phyloP scores from a whole-genome alignment of 2,888 invertebrate genomes.

The Perithous albicinctus region DNA sequence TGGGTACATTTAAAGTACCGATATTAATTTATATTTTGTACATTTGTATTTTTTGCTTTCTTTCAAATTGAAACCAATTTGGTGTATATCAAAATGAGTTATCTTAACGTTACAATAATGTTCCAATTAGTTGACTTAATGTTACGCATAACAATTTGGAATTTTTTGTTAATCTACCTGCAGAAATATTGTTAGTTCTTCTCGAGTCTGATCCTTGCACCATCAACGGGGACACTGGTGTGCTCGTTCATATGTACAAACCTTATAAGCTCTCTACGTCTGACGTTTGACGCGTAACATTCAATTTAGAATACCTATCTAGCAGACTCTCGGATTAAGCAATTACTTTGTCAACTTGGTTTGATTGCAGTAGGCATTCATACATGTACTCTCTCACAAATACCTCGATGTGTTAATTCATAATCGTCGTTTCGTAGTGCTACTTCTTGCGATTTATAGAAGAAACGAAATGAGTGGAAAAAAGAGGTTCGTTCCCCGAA shows the following conservation, averaged over 20 bases:
- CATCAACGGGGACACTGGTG: conserved; percentile 58
- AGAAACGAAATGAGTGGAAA: background rate
- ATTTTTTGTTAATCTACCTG: conserved; percentile 45
- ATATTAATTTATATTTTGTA: background rate
- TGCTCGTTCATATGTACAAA: conserved; percentile 57
- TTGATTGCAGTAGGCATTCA: conserved; percentile 61
- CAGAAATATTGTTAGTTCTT: conserved; percentile 20
- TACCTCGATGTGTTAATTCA: background rate
- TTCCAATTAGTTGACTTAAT: background rate
- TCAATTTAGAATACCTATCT: conserved; percentile 63
- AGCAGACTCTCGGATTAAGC: conserved; percentile 62
- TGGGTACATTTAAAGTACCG: background rate
- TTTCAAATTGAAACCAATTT: background rate
- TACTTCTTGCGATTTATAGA: background rate
- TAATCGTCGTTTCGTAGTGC: background rate
- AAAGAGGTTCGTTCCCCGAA: too few relatives aligned
- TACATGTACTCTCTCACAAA: background rate
- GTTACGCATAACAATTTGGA: background rate
- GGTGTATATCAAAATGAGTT: background rate
- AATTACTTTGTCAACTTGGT: conserved; percentile 68
- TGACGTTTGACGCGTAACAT: conserved; percentile 49
- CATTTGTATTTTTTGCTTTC: background rate
- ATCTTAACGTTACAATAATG: background rate
- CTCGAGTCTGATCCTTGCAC: conserved; percentile 34
- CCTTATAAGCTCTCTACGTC: conserved; percentile 61